Evolutionary conservation across 2,888 invertebrate species (phyloP), one percentile per base, ranked within the genome.

Genomic region (Sympetrum striolatum): DNA sequence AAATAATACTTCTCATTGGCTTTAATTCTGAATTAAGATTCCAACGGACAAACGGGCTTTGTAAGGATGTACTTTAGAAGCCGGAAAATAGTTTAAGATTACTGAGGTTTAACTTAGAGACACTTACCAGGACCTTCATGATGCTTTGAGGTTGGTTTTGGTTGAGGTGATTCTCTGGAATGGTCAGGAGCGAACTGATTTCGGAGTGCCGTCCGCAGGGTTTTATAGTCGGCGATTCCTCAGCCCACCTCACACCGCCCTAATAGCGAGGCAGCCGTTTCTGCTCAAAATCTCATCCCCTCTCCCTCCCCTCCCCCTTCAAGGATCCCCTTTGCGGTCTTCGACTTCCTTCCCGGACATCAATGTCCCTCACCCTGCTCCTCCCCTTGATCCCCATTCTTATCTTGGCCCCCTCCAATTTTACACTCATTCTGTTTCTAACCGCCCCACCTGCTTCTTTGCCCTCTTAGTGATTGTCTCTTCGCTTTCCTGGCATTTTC

Each of bases 61-160:
- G 53, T 53, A 18, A 53, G 53, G 18, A 53, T 18, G 5, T 18
- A 18, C 5, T 18, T 3, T 18, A 53, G 1, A 1, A 18, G 18
- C 5, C 44, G 0, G 44, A 18, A 18, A 53, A 18, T 18, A 18
- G 18, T 18, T 53, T 2, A 15, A 14, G 18, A 53, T 53, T 18
- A 18, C 5, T 53, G 1, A 18, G 53, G 53, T 3, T 15, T 3
- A 18, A 5, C 18, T 53, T 31, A 31, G 12, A 25, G 25, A 12
- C 18, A 86, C 86, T 86, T 35, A 86, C 86, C 86, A 86, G 86
- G 18, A 86, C 86, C 60, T 64, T 86, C 86, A 86, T 86, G 86
- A 39, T 86, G 86, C 35, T 86, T 37, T 60, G 73, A 31, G 14
- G 73, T 73, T 73, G 73, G 73, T 73, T 73, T 73, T 5, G 25